Base-by-base conservation (phyloP, 2,797 vertebrate genomes). In the Alcedo atthis region DNA sequence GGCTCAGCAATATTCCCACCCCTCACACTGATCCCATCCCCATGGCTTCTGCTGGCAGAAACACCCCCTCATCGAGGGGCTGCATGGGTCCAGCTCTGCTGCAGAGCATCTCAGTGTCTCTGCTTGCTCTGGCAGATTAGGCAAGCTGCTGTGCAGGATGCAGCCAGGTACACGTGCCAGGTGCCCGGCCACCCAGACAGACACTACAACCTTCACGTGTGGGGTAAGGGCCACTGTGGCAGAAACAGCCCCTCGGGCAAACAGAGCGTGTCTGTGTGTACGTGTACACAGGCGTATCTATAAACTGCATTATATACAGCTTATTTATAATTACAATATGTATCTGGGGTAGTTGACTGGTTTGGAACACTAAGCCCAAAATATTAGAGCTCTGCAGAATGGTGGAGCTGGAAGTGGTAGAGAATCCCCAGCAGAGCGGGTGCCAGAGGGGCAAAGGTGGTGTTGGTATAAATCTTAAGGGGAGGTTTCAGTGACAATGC, bases 151-250 rank as follows among this genome's bases (percentile, higher is more conserved):
- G 22, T 80, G 66, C n/a, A 61, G 81, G 97, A 98, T 1, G 75
- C 80, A 0, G 97, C 97, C 46, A 92, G 64, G 61, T 97, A 98
- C 25, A 97, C 95, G 14, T 98, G 97, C 9, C 90, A 91, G 91
- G 96, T 54, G 1, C 64, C 94, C 6, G 95, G 97, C 49, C 89
- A 12, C 92, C 95, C 87, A 0, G 93, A 97, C 89, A 96, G 95
- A 30, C 96, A 95, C 92, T 97, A 96, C 92, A 95, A 91, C 77
- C 94, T 98, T 6, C 33, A 91, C 0, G 95, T 98, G 76, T 97
- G 95, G 97, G 97, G 97, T 98, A 92, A 98, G 95, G 51, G 37
- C 48, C 6, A 2, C n/a, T 11, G 32, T 0, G 10, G 53, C 32
- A 43, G 48, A 33, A 45, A 66, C 1, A 45, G 22, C 24, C 61